These are phyloP conservation scores for Saccopteryx leptura DNA, from an alignment of 2,113 vertebrate genomes.

Conservation along the genomic window DNA sequence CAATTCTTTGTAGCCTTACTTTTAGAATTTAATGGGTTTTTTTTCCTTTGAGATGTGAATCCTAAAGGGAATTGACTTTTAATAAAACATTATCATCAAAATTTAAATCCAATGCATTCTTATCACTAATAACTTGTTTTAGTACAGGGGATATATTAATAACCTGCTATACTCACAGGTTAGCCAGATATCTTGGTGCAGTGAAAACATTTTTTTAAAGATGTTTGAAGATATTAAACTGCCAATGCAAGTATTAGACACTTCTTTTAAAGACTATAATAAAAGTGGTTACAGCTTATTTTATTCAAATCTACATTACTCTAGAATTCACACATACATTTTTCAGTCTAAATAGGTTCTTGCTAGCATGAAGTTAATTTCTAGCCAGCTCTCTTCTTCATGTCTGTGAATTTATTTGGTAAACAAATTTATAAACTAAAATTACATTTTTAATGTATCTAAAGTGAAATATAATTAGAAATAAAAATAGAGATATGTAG, in stretches of 20 bases:
- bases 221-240: neutral
- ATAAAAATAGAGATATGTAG: neutral
- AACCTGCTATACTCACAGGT: neutral
- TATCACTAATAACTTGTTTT: neutral
- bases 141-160: neutral
- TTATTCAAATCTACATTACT: neutral
- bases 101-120: neutral
- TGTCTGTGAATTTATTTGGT: neutral
- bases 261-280: neutral
- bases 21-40: neutral
- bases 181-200: neutral
- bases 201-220: neutral
- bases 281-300: neutral
- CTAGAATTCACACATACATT: neutral
- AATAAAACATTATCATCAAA: neutral
- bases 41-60: neutral
- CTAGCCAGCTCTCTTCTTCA: neutral
- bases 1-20: neutral
- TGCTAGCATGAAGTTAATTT: neutral
- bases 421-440: neutral
- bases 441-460: neutral
- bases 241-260: too few species aligned
- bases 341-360: neutral
- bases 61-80: neutral
- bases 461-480: conserved; percentile 7